phyloP scores from a whole-genome alignment of 2,888 invertebrate genomes.

The Heliconius ismenius region DNA sequence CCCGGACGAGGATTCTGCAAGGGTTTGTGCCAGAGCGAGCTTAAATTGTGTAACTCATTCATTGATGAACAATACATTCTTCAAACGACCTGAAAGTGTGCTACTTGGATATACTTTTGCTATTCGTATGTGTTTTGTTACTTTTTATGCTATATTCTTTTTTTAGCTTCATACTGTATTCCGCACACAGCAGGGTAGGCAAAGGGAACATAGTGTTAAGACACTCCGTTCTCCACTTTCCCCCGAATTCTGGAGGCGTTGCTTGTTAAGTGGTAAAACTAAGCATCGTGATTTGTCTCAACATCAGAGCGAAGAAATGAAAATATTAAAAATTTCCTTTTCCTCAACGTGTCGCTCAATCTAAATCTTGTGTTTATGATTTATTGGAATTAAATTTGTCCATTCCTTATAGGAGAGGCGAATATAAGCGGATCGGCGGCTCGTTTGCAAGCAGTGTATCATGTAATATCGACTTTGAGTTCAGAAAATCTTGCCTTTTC shows the following conservation, averaged over 20 bases:
- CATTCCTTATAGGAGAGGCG: slow-evolving; percentile 72
- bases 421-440: slow-evolving; percentile 84
- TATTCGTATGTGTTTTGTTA: slow-evolving; percentile 59
- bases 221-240: no score
- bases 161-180: not conserved
- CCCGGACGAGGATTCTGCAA: slow-evolving; percentile 42
- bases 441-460: slow-evolving; percentile 81
- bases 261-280: no score
- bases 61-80: slow-evolving; percentile 57
- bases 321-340: no score
- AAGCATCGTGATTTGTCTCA: no score
- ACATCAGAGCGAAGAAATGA: no score
- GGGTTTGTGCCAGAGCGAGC: slow-evolving; percentile 59
- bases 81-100: slow-evolving; percentile 52
- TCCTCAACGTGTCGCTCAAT: not conserved
- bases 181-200: no score
- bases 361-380: not conserved
- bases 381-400: not conserved
- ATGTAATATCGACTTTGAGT: slow-evolving; percentile 63
- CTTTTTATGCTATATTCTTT: not conserved
- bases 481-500: slow-evolving; percentile 46
- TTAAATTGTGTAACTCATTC: slow-evolving; percentile 54
- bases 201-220: no score
- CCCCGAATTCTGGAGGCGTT: no score
- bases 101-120: slow-evolving; percentile 54